These are phyloP conservation scores for Drosophila sordidula DNA, from an alignment of 2,888 invertebrate genomes.

Conservation along the genomic window DNA sequence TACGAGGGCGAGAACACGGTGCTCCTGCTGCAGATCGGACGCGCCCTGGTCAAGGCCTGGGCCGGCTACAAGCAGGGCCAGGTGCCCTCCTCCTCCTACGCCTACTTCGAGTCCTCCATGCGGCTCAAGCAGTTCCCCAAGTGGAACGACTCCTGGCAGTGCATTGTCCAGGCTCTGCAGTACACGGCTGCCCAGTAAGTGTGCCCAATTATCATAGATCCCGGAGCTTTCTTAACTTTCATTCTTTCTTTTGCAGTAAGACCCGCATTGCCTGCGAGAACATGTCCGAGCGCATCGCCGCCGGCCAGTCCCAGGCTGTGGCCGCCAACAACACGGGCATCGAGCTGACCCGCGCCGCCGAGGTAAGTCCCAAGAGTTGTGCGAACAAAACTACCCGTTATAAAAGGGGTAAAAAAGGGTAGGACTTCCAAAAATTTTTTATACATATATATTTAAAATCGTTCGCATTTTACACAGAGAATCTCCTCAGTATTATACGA, in stretches of 20 bases:
- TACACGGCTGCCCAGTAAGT: conserved; percentile 85
- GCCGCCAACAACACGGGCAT: conserved; percentile 95
- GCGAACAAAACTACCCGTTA: no score
- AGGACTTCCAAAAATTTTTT: no score
- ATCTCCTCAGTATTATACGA: no score
- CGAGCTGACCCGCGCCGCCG: conserved; percentile 92
- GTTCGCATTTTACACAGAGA: no score
- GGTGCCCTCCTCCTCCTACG: conserved; percentile 88
- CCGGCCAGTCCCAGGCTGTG: conserved; percentile 89
- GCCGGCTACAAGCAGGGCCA: conserved; percentile 87
- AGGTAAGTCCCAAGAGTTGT: conserved; percentile 84
- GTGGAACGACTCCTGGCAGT: conserved; percentile 81
- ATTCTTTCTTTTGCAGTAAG: conserved; percentile 86
- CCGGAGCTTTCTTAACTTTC: neutral
- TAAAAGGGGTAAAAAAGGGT: no score
- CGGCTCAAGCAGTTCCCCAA: conserved; percentile 54
- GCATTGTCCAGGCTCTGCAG: conserved; percentile 85
- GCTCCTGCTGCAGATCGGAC: conserved; percentile 94
- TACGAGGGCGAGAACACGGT: conserved; percentile 99
- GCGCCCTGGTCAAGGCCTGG: conserved; percentile 92
- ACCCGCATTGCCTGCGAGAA: conserved; percentile 89
- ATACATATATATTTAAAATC: no score
- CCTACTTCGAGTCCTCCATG: conserved; percentile 86
- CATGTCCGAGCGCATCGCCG: conserved; percentile 88
- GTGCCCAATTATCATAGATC: fast-evolving